These are phyloP conservation scores for Carassius auratus DNA, from an alignment of 2,113 vertebrate genomes.

Conservation along the genomic window DNA sequence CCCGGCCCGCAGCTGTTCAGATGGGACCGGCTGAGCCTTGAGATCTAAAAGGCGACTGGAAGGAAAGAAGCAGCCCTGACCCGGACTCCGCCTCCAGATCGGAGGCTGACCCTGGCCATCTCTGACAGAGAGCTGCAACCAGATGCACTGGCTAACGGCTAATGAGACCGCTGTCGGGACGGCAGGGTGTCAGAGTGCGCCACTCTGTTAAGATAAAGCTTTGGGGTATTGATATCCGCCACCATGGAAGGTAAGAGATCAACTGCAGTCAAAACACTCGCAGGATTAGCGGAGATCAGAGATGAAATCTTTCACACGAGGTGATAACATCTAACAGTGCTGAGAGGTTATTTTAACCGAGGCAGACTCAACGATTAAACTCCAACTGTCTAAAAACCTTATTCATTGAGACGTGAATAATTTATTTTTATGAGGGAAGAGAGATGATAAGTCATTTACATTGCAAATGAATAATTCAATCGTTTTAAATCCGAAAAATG, in stretches of 20 bases:
- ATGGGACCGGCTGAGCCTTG: constrained; percentile 27
- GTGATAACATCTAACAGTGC: constrained; percentile 39
- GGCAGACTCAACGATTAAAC: constrained; percentile 31
- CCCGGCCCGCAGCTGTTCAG: constrained; percentile 45
- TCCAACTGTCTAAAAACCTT: constrained; percentile 5
- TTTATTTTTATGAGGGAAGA: constrained; percentile 51
- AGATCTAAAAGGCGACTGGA: constrained; percentile 15
- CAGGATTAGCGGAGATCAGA: constrained; percentile 37
- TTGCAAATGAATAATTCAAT: constrained; percentile 60
- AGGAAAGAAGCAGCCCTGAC: constrained; percentile 9
- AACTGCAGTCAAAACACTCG: constrained; percentile 13
- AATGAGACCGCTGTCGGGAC: background rate
- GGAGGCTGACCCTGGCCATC: constrained; percentile 15
- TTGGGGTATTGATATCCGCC: constrained; percentile 20
- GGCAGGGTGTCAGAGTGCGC: constrained; percentile 10
- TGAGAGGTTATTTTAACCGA: constrained; percentile 39
- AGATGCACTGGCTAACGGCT: background rate
- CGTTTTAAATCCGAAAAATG: constrained; percentile 40
- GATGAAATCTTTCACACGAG: constrained; percentile 22
- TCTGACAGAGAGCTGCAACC: constrained; percentile 19
- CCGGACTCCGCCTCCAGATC: constrained; percentile 9
- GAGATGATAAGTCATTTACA: constrained; percentile 67
- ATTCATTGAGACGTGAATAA: constrained; percentile 55
- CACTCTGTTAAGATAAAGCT: constrained; percentile 29
- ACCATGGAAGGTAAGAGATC: constrained; percentile 28